A percentile compares a stretch with the other conserved stretches of the same genome.
Evolutionary conservation across 2,888 invertebrate species (phyloP).

Genomic region (Pocota personata): DNA sequence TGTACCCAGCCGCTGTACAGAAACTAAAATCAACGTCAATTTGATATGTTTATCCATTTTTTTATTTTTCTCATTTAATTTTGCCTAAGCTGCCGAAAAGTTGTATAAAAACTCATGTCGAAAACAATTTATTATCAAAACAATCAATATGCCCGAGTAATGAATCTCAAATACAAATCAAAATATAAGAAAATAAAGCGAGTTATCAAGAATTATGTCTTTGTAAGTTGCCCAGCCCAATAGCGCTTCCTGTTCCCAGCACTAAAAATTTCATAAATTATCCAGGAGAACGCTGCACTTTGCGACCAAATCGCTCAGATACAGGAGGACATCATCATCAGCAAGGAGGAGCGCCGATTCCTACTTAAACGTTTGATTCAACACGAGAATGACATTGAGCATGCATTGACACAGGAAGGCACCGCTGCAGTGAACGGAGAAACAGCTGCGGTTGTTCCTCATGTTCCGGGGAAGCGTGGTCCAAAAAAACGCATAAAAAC

Average conservation of each 20-base stretch:
- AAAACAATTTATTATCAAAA: slow-evolving; percentile 76
- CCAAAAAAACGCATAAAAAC: slow-evolving; percentile 77
- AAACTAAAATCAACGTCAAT: not conserved
- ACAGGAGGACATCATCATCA: slow-evolving; percentile 91
- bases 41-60: not conserved
- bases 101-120: slow-evolving; percentile 43
- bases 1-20: not conserved
- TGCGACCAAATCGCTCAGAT: slow-evolving; percentile 94
- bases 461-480: slow-evolving; percentile 76
- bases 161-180: slow-evolving; percentile 77
- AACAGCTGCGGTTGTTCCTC: slow-evolving; percentile 30
- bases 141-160: slow-evolving; percentile 76
- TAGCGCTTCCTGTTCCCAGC: not conserved
- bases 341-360: slow-evolving; percentile 93
- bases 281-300: slow-evolving; percentile 91
- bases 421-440: slow-evolving; percentile 9
- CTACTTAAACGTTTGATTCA: slow-evolving; percentile 90
- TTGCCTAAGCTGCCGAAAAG: not conserved
- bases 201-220: slow-evolving; percentile 76
- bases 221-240: slow-evolving; percentile 73
- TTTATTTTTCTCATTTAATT: not conserved
- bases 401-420: slow-evolving; percentile 7
- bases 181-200: slow-evolving; percentile 76
- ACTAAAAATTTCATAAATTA: slow-evolving; percentile 40
- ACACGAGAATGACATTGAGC: slow-evolving; percentile 83